These are phyloP conservation scores for Coregonus clupeaformis DNA, from an alignment of 2,113 vertebrate species.

Conservation along the genomic window DNA sequence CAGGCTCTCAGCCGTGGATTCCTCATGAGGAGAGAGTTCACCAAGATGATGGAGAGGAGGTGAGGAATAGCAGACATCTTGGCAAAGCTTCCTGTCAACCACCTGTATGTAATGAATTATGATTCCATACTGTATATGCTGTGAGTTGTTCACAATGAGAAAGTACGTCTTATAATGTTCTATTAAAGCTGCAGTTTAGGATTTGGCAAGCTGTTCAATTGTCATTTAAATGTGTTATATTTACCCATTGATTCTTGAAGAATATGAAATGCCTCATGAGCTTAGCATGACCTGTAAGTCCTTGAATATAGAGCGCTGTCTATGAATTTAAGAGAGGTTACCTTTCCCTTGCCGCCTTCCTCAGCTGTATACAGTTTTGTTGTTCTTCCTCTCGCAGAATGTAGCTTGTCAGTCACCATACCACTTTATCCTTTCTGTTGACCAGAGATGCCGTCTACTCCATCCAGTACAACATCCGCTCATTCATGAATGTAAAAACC, in stretches of 20 bases:
- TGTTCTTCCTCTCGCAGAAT: not conserved
- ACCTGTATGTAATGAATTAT: not conserved
- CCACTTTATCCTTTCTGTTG: not conserved
- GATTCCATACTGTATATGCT: not conserved
- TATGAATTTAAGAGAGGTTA: too few relatives aligned
- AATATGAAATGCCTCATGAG: not conserved
- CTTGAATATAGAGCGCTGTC: too few relatives aligned
- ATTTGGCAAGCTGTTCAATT: not conserved
- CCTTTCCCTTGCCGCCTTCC: too few relatives aligned
- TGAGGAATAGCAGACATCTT: not conserved
- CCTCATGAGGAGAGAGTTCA: conserved; percentile 73
- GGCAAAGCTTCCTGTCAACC: not conserved
- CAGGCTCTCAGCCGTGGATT: conserved; percentile 78
- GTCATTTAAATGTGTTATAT: too few relatives aligned
- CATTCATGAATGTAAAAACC: conserved; percentile 62
- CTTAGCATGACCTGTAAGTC: too few relatives aligned
- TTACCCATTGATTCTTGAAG: too few relatives aligned
- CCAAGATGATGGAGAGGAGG: conserved; percentile 61
- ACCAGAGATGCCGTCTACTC: conserved; percentile 5
- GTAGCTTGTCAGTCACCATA: too few relatives aligned
- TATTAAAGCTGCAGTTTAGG: not conserved
- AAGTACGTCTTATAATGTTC: not conserved
- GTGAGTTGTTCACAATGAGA: too few relatives aligned
- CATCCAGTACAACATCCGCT: conserved; percentile 13
- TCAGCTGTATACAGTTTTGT: not conserved